Percentiles rank a stretch among this genome's conserved stretches.
Evolutionary conservation across 2,113 vertebrate species (phyloP).

Genomic region (Cyanoliseus patagonus): DNA sequence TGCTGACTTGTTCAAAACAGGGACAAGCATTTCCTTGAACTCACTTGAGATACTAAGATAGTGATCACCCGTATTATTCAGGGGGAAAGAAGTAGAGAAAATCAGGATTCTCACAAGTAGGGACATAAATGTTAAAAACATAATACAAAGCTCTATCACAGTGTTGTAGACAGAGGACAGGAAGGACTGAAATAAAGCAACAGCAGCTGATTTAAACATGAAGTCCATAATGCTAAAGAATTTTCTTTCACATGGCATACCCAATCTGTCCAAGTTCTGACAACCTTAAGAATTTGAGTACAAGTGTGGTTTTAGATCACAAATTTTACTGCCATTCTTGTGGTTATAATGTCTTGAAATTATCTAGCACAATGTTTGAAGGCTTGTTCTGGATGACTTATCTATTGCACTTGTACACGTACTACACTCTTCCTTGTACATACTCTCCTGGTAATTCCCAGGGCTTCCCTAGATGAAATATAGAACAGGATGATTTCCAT

Average conservation of each 20-base stretch:
- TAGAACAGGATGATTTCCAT: background rate
- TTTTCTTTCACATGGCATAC: background rate
- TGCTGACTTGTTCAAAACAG: background rate
- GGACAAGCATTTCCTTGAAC: background rate
- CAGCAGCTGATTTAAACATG: background rate
- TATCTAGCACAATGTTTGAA: background rate
- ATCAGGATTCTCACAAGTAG: background rate
- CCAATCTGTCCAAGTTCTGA: background rate
- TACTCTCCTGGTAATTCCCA: background rate
- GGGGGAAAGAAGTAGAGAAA: background rate
- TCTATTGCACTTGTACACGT: background rate
- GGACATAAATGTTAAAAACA: background rate
- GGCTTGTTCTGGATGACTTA: background rate
- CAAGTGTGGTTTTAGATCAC: background rate
- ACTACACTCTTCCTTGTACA: background rate
- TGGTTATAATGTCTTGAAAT: background rate
- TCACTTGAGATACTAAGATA: background rate
- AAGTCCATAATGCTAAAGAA: background rate
- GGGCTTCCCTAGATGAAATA: background rate
- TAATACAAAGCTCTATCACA: background rate
- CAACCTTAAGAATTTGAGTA: background rate
- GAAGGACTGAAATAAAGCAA: background rate
- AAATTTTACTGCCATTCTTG: background rate
- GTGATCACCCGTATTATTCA: background rate
- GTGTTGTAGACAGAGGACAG: background rate